Evolutionary conservation across 1,140 invertebrate genomes (phyloP).

Genomic region (Drosophila sucinea): DNA sequence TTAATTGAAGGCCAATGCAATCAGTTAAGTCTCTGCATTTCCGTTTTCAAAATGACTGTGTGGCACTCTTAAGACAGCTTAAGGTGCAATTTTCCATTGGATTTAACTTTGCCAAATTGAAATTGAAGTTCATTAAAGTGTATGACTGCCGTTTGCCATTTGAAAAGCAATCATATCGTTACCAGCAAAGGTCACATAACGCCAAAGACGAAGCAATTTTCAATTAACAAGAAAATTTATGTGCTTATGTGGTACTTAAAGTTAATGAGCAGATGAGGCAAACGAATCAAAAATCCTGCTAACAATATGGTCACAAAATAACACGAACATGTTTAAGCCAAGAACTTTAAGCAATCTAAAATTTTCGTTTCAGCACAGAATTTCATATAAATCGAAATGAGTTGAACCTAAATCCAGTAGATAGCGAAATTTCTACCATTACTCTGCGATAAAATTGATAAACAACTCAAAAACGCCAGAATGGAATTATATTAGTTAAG

Average conservation of each 20-base stretch:
- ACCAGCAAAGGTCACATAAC: slow-evolving; percentile 21
- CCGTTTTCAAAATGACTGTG: slow-evolving; percentile 30
- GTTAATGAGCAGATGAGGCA: too few relatives aligned
- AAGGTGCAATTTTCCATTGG: slow-evolving; percentile 32
- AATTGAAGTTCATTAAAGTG: slow-evolving; percentile 34
- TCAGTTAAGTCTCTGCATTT: slow-evolving; percentile 24
- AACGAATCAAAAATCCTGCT: too few relatives aligned
- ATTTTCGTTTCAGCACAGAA: too few relatives aligned
- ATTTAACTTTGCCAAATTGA: slow-evolving; percentile 25
- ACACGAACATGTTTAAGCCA: too few relatives aligned
- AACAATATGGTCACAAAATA: too few relatives aligned
- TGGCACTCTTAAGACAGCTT: slow-evolving; percentile 26
- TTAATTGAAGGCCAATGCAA: slow-evolving; percentile 54
- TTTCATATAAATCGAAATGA: too few relatives aligned
- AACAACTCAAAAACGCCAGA: too few relatives aligned
- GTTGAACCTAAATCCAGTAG: too few relatives aligned
- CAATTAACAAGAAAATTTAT: slow-evolving; percentile 4
- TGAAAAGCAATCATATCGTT: slow-evolving; percentile 21
- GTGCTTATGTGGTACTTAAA: background rate
- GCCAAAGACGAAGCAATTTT: background rate
- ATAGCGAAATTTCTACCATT: too few relatives aligned
- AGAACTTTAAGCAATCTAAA: too few relatives aligned
- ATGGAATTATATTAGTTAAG: too few relatives aligned
- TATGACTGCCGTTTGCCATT: slow-evolving; percentile 12
- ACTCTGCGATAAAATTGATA: too few relatives aligned